Evolutionary conservation across 1,140 invertebrate species (phyloP).

Genomic region (Probaryconus sp.): DNA sequence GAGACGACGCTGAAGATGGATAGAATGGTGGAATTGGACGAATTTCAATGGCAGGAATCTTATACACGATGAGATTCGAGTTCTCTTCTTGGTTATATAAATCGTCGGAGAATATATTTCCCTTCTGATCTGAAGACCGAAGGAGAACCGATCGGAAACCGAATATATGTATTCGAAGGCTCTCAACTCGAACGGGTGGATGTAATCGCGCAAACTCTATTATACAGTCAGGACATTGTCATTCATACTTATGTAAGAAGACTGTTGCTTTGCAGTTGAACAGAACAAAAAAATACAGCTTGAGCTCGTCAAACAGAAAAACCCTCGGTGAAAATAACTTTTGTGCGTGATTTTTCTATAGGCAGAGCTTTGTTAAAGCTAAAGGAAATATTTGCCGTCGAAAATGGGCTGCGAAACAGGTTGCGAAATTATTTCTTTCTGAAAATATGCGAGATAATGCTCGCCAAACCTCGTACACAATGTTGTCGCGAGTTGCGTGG

Average conservation of each 20-base stretch:
- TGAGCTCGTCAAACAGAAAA: conserved; percentile 1
- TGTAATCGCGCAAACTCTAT: conserved; percentile 43
- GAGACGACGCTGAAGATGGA: conserved; percentile 31
- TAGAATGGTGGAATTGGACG: conserved; percentile 45
- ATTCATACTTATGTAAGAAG: conserved; percentile 44
- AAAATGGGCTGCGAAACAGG: too few species aligned
- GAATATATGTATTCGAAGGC: conserved; percentile 50
- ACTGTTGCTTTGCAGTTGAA: conserved; percentile 22
- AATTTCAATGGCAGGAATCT: conserved; percentile 49
- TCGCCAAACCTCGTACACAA: too few species aligned
- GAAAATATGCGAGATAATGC: too few species aligned
- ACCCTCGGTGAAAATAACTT: not conserved
- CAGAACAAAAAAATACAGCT: not conserved
- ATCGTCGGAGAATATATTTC: conserved; percentile 52
- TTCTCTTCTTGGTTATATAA: conserved; percentile 54
- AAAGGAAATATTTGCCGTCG: too few species aligned
- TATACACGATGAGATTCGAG: conserved; percentile 45
- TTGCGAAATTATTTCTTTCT: too few species aligned
- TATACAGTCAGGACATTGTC: conserved; percentile 46
- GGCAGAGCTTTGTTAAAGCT: too few species aligned
- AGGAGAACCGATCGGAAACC: conserved; percentile 50
- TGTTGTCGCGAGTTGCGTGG: too few species aligned
- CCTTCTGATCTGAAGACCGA: conserved; percentile 31
- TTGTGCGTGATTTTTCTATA: too few species aligned
- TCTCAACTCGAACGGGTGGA: conserved; percentile 17